phyloP scores from a whole-genome alignment of 2,797 vertebrate genomes.

The Pelodytes ibericus region DNA sequence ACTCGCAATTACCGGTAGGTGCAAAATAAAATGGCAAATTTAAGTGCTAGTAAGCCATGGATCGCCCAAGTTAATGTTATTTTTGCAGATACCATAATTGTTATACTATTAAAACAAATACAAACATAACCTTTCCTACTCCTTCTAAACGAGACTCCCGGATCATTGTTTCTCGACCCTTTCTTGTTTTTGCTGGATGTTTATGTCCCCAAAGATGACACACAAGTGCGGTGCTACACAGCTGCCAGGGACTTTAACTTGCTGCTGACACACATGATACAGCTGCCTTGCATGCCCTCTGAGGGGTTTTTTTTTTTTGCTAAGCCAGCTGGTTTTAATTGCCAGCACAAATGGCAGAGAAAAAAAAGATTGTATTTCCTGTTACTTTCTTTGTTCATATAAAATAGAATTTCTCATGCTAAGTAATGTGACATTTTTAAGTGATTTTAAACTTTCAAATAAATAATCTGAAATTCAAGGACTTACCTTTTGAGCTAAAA shows the following conservation, averaged over 20 bases:
- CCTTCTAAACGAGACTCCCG: conserved; percentile 34
- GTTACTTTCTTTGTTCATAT: conserved; percentile 46
- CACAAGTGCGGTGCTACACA: conserved; percentile 47
- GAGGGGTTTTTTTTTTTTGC: conserved; percentile 11
- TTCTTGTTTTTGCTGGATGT: conserved; percentile 56
- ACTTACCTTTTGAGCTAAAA: too few relatives aligned
- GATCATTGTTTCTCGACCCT: conserved; percentile 12
- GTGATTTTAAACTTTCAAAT: conserved; percentile 29
- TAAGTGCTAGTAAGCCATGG: too few relatives aligned
- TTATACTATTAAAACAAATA: not conserved
- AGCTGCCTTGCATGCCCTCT: conserved; percentile 48
- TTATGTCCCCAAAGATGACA: conserved; percentile 44
- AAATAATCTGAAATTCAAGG: not conserved
- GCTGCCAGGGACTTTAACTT: conserved; percentile 57
- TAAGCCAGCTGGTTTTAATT: conserved; percentile 52
- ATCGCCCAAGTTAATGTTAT: too few relatives aligned
- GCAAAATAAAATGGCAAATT: too few relatives aligned
- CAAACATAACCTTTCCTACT: conserved; percentile 22
- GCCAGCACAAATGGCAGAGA: conserved; percentile 44
- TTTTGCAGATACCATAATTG: not conserved
- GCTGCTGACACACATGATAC: conserved; percentile 40
- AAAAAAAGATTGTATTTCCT: conserved; percentile 40
- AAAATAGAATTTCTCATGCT: conserved; percentile 23
- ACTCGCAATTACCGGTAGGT: too few relatives aligned
- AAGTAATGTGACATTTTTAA: conserved; percentile 15